These are phyloP conservation scores for Synergus itoensis DNA, from an alignment of 2,888 invertebrate species.

Conservation along the genomic window DNA sequence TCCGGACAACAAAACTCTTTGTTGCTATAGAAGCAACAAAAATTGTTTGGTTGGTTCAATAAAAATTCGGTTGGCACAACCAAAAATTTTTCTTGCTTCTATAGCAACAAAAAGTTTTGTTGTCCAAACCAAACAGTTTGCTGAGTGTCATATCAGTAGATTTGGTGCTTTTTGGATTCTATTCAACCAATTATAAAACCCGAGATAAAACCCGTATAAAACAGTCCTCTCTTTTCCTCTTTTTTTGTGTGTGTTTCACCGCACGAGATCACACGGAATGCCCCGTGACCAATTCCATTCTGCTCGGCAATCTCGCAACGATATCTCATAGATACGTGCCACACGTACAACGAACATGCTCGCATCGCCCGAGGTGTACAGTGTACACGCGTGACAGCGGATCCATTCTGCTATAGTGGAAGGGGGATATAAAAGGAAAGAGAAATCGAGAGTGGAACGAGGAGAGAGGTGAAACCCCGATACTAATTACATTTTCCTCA, in stretches of 20 bases:
- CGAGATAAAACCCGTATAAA: neutral
- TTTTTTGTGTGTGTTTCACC: neutral
- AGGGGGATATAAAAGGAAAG: neutral
- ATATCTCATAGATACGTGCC: slow-evolving; percentile 41
- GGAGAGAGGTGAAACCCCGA: slow-evolving; percentile 49
- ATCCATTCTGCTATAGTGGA: slow-evolving; percentile 32
- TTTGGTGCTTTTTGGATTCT: neutral
- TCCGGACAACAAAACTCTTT: too few relatives aligned
- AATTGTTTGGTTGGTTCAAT: too few relatives aligned
- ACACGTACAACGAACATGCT: slow-evolving; percentile 19
- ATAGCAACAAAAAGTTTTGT: too few relatives aligned
- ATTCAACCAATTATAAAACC: slow-evolving; percentile 7
- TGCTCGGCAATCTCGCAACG: slow-evolving; percentile 43
- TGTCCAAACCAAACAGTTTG: too few relatives aligned
- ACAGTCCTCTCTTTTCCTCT: neutral
- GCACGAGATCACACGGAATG: slow-evolving; percentile 45
- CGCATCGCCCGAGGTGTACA: slow-evolving; percentile 36
- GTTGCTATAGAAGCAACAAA: too few relatives aligned
- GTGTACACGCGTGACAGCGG: slow-evolving; percentile 35
- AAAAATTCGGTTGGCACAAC: too few relatives aligned
- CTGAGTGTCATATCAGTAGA: too few relatives aligned
- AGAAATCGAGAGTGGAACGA: neutral
- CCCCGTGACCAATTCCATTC: slow-evolving; percentile 46
- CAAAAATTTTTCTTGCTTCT: too few relatives aligned
- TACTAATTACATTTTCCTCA: slow-evolving; percentile 74